Evolutionary conservation across 2,888 invertebrate genomes (phyloP).

Genomic region (Carcina quercana): DNA sequence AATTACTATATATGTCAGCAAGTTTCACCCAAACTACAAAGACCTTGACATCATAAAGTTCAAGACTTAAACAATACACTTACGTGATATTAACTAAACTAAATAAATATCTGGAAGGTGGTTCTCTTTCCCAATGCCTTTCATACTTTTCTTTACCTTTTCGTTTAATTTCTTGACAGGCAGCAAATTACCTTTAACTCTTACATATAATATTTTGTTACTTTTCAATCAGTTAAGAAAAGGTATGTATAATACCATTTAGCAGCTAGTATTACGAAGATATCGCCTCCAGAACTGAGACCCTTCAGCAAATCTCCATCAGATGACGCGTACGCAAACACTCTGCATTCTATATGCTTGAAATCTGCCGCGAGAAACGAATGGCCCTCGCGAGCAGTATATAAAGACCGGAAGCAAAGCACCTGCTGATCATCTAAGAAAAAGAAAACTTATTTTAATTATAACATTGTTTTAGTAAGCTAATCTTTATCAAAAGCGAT

Average conservation of each 20-base stretch:
- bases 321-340: conserved; percentile 55
- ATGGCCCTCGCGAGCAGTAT: conserved; percentile 35
- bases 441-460: too few species aligned
- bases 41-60: too few species aligned
- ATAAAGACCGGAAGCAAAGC: conserved; percentile 43
- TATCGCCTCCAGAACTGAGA: conserved; percentile 35
- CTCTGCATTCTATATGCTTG: conserved; percentile 64
- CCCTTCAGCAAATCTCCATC: conserved; percentile 37
- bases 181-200: too few species aligned
- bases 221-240: too few species aligned
- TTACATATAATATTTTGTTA: too few species aligned
- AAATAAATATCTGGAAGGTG: too few species aligned
- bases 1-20: not conserved
- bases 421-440: conserved; percentile 3
- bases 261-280: conserved; percentile 53
- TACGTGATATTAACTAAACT: too few species aligned
- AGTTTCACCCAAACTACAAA: not conserved
- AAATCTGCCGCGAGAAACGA: conserved; percentile 62
- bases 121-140: too few species aligned
- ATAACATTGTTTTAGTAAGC: not conserved
- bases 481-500: not conserved
- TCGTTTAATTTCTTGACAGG: too few species aligned
- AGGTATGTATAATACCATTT: too few species aligned
- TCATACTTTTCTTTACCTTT: too few species aligned
- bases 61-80: too few species aligned